Evolutionary conservation across 53 echinoderm and acorn worm genomes (phyloP).

Genomic region (Henricia sp.): DNA sequence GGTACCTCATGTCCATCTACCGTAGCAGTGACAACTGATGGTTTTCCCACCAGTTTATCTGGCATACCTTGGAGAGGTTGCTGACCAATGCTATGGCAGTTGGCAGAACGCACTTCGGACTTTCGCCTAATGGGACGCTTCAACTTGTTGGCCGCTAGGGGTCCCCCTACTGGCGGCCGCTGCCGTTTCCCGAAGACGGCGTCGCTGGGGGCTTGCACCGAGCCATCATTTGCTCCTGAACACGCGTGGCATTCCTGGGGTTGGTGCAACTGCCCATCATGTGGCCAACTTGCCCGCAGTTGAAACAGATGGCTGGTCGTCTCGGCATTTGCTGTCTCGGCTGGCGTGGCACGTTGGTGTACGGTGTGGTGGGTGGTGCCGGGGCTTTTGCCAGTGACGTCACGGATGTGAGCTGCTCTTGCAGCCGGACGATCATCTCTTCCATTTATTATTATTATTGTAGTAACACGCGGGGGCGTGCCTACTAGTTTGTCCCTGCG

Average conservation of each 20-base stretch:
- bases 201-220: constrained; percentile 33
- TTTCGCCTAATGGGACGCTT: neutral
- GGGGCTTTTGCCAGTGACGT: too few species aligned
- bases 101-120: neutral
- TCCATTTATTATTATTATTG: too few species aligned
- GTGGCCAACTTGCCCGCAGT: constrained; percentile 65
- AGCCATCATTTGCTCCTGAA: constrained; percentile 33
- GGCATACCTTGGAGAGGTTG: constrained; percentile 37
- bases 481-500: too few species aligned
- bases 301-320: constrained; percentile 62
- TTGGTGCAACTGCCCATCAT: constrained; percentile 36
- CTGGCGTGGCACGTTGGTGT: too few species aligned
- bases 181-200: constrained; percentile 61
- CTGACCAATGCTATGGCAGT: neutral
- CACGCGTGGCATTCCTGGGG: constrained; percentile 25
- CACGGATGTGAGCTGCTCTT: too few species aligned
- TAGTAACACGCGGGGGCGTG: too few species aligned
- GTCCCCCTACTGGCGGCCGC: constrained; percentile 50
- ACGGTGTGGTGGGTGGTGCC: too few species aligned
- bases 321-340: too few species aligned
- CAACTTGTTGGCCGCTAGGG: constrained; percentile 21
- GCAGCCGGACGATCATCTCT: too few species aligned
- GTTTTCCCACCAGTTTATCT: constrained; percentile 50
- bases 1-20: constrained; percentile 34
- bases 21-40: constrained; percentile 14